Evolutionary conservation across 2,888 invertebrate species (phyloP).

Genomic region (Colletes collaris): DNA sequence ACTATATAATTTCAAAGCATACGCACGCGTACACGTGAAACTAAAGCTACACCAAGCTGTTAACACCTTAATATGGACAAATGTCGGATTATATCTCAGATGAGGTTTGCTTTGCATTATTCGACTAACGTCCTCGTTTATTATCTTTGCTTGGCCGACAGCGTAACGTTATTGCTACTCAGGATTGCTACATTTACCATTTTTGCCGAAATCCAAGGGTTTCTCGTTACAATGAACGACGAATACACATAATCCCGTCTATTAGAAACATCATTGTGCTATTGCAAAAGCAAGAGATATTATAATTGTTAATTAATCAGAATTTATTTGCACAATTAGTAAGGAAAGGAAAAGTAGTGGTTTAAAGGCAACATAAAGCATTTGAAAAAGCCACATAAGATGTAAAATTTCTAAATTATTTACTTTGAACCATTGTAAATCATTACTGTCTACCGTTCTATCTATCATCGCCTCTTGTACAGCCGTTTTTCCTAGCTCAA

Average conservation of each 20-base stretch:
- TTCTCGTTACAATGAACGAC: background rate
- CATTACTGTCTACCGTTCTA: background rate
- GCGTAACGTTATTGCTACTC: slow-evolving; percentile 64
- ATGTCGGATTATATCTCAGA: slow-evolving; percentile 80
- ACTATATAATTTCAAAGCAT: slow-evolving; percentile 72
- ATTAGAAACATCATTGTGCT: too few species aligned
- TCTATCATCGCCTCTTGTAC: background rate
- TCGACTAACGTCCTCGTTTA: slow-evolving; percentile 79
- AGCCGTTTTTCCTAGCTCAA: background rate
- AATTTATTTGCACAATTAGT: too few species aligned
- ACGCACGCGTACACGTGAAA: slow-evolving; percentile 54
- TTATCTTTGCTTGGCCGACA: slow-evolving; percentile 68
- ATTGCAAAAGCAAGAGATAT: too few species aligned
- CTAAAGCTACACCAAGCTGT: slow-evolving; percentile 61
- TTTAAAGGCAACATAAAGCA: too few species aligned
- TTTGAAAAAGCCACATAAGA: too few species aligned
- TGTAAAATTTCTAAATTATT: too few species aligned
- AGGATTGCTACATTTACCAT: slow-evolving; percentile 51
- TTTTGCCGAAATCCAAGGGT: slow-evolving; percentile 50
- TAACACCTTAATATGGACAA: slow-evolving; percentile 80
- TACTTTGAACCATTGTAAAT: too few species aligned
- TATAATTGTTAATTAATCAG: too few species aligned
- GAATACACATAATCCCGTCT: too few species aligned
- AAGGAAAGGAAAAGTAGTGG: too few species aligned
- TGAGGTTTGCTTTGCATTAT: slow-evolving; percentile 81